Conservation (phyloP, 2,113 vertebrate genomes). For the Piliocolobus tephrosceles region DNA sequence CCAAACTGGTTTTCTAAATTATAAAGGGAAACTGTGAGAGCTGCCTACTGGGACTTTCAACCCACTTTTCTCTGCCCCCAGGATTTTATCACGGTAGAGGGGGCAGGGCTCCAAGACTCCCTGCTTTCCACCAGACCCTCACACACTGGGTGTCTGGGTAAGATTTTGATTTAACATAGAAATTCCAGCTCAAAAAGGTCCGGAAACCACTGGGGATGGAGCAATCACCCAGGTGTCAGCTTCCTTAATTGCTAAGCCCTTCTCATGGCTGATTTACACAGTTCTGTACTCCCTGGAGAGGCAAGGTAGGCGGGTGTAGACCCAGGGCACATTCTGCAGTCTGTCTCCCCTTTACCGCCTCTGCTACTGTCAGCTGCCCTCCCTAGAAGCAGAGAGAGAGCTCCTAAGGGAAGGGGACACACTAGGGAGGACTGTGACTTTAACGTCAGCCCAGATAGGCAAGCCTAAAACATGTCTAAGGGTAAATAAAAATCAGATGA, state of each 20-base stretch:
- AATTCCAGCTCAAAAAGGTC: constrained; percentile 6
- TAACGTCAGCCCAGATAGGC: constrained; percentile 8
- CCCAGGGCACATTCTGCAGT: neutral
- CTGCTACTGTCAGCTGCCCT: neutral
- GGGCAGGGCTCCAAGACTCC: accelerated
- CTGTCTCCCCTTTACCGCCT: neutral
- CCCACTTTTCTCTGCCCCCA: neutral
- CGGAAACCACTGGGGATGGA: neutral
- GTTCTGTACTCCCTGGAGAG: neutral
- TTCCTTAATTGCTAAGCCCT: constrained; percentile 11
- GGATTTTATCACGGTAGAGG: neutral
- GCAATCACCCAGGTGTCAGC: constrained; percentile 27
- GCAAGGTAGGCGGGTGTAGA: neutral
- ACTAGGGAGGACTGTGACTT: neutral
- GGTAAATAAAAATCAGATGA: constrained; percentile 80
- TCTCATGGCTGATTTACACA: neutral
- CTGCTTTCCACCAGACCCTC: neutral
- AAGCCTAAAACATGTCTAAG: constrained; percentile 59
- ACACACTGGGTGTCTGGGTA: neutral
- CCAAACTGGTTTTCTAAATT: neutral
- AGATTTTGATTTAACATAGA: constrained; percentile 28
- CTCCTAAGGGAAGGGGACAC: constrained; percentile 58
- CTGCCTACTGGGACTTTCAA: neutral
- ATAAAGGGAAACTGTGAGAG: neutral
- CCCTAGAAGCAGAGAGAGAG: neutral